Conservation (phyloP, 1,140 invertebrate species). For the Habropoda laboriosa region DNA sequence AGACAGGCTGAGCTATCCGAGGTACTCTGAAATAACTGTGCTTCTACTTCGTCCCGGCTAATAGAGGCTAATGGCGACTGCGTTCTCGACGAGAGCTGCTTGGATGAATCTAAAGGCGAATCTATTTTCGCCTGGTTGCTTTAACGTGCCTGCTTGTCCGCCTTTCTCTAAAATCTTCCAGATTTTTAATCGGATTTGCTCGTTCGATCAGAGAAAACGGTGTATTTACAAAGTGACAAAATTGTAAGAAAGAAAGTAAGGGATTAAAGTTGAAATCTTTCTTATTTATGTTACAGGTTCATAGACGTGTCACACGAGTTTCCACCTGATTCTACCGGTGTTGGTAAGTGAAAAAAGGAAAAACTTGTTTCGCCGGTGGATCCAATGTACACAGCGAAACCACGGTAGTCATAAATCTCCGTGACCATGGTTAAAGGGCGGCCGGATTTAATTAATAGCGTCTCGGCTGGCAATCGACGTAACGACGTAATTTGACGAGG, state of each 20-base stretch:
- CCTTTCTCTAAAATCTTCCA: neutral
- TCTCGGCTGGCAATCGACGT: constrained; percentile 20
- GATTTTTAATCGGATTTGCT: neutral
- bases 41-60: neutral
- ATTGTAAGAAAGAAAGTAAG: no score
- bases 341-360: neutral
- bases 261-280: no score
- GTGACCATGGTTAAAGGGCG: constrained; percentile 48
- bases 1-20: neutral
- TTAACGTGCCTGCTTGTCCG: neutral
- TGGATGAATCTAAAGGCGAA: no score
- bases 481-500: constrained; percentile 28
- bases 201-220: no score
- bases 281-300: no score
- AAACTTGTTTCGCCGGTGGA: neutral
- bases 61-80: neutral
- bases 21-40: neutral
- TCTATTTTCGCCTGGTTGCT: neutral
- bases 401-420: constrained; percentile 8
- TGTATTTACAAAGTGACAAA: no score
- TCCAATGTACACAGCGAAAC: no score
- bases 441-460: constrained; percentile 59
- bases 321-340: no score
- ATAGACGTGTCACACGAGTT: no score
- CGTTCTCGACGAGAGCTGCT: no score